Percentiles rank a stretch among this genome's conserved stretches.
Conservation (phyloP, 2,888 invertebrate genomes). For the Trichacis sp. region DNA sequence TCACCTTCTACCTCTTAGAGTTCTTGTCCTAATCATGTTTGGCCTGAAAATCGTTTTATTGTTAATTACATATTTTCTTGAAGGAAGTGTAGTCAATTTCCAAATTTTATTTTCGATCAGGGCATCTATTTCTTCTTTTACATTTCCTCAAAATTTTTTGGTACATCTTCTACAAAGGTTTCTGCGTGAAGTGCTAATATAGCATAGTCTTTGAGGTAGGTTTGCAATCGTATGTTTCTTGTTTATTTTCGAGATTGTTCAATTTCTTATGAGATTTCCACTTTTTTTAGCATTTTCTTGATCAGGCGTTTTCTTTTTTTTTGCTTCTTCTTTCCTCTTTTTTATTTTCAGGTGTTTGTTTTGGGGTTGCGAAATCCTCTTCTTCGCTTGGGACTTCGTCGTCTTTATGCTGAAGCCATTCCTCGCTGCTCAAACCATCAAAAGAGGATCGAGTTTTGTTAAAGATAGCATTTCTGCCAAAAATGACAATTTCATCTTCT, state of each 20-base stretch:
- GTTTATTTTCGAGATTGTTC: slow-evolving; percentile 11
- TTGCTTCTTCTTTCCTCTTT: background rate
- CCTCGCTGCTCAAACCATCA: too few species aligned
- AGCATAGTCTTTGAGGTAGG: slow-evolving; percentile 21
- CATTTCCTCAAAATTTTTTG: slow-evolving; percentile 20
- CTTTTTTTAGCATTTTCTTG: background rate
- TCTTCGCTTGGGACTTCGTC: too few species aligned
- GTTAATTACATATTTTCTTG: slow-evolving; percentile 10
- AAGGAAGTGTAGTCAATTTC: slow-evolving; percentile 8
- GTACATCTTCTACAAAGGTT: slow-evolving; percentile 29
- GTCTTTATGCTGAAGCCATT: slow-evolving; percentile 10
- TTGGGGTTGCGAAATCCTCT: too few species aligned
- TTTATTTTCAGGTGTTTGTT: background rate
- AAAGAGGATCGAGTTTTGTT: slow-evolving; percentile 41
- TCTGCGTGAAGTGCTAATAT: slow-evolving; percentile 26
- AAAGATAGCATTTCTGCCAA: slow-evolving; percentile 47
- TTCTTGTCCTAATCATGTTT: too few species aligned
- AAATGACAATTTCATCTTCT: slow-evolving; percentile 31
- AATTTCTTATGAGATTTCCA: background rate
- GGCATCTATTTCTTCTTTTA: slow-evolving; percentile 37
- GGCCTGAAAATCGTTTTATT: slow-evolving; percentile 34
- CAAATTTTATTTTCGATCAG: slow-evolving; percentile 20
- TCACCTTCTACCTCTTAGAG: slow-evolving; percentile 44
- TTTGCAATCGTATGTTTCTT: background rate
- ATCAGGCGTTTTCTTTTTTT: background rate